These are phyloP conservation scores for Halesus radiatus DNA, from an alignment of 1,140 invertebrate genomes.

Conservation along the genomic window DNA sequence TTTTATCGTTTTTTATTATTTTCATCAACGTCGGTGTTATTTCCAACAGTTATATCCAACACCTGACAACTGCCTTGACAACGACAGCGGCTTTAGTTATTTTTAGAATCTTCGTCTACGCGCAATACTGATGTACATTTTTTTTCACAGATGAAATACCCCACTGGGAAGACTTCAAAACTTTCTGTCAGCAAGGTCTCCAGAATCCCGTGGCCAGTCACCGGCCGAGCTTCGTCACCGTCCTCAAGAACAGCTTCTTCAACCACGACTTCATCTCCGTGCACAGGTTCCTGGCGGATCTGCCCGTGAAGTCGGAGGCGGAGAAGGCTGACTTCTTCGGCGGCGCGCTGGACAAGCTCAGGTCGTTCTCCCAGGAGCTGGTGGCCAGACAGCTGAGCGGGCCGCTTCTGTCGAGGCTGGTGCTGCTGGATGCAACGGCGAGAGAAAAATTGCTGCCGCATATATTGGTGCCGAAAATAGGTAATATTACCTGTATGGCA, in stretches of 20 bases:
- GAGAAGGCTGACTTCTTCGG: conserved; percentile 85
- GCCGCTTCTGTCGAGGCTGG: conserved; percentile 84
- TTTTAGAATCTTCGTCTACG: no score
- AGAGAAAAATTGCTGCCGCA: conserved; percentile 81
- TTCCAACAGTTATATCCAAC: no score
- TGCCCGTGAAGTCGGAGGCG: conserved; percentile 81
- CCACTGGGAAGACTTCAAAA: conserved; percentile 76
- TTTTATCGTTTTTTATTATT: no score
- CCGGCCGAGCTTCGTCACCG: conserved; percentile 74
- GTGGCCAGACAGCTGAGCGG: conserved; percentile 83
- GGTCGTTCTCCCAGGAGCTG: conserved; percentile 80
- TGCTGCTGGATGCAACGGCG: conserved; percentile 84
- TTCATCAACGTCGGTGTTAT: no score
- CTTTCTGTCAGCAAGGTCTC: conserved; percentile 76
- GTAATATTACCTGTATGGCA: conserved; percentile 54
- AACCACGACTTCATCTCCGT: conserved; percentile 87
- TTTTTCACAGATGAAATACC: conserved; percentile 74
- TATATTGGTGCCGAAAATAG: conserved; percentile 64
- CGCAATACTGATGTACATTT: no score
- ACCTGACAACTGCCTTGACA: no score
- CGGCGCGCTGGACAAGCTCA: conserved; percentile 75
- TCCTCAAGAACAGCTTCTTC: conserved; percentile 82
- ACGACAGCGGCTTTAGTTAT: no score
- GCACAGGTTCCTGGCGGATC: conserved; percentile 83
- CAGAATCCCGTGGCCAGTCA: conserved; percentile 73